phyloP scores from a whole-genome alignment of 2,888 invertebrate species.

The Agrochola macilenta region DNA sequence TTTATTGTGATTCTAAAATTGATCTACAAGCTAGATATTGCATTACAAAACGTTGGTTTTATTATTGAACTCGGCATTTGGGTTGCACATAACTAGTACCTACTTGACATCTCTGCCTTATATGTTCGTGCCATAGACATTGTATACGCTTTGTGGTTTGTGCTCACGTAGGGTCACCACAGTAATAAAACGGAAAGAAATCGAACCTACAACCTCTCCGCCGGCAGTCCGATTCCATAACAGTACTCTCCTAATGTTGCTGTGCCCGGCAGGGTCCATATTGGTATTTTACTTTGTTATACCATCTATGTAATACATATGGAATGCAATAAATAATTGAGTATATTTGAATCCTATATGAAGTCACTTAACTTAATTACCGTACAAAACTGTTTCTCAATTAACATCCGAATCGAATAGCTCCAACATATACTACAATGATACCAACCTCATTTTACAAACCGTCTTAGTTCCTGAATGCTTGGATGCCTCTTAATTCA shows the following conservation, averaged over 20 bases:
- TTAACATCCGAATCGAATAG: background rate
- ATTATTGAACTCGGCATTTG: background rate
- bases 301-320: too few relatives aligned
- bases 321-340: too few relatives aligned
- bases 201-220: background rate
- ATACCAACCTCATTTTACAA: conserved; percentile 24
- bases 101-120: background rate
- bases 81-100: background rate
- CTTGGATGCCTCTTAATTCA: conserved; percentile 12
- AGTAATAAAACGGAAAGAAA: background rate
- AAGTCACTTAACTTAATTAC: conserved; percentile 1
- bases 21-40: background rate
- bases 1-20: background rate
- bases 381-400: background rate
- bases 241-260: too few relatives aligned
- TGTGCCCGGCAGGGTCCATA: too few relatives aligned
- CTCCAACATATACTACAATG: conserved; percentile 3
- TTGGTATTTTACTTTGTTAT: too few relatives aligned
- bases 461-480: conserved; percentile 44
- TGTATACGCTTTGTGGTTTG: background rate
- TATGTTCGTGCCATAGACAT: background rate
- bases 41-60: background rate
- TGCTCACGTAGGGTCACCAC: background rate
- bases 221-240: too few relatives aligned
- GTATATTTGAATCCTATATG: background rate